phyloP scores from a whole-genome alignment of 2,888 invertebrate genomes.

The Patella ulyssiponensis region DNA sequence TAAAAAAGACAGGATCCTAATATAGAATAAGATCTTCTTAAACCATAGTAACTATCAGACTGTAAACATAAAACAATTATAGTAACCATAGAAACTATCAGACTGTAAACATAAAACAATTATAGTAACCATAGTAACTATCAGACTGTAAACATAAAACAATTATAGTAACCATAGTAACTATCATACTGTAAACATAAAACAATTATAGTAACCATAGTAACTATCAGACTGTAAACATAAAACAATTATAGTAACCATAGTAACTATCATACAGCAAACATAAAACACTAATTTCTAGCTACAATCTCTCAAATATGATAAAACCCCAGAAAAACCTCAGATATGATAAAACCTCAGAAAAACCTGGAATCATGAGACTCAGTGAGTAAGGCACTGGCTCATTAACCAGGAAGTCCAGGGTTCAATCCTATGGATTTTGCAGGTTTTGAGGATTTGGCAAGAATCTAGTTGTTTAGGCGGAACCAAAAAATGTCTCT shows the following conservation, averaged over 20 bases:
- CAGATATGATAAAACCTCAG: background rate
- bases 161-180: conserved; percentile 11
- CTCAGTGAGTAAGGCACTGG: background rate
- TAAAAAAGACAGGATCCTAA: conserved; percentile 74
- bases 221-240: background rate
- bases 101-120: conserved; percentile 4
- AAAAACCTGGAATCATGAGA: background rate
- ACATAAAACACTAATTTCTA: background rate
- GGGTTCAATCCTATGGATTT: too few species aligned
- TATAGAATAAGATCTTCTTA: conserved; percentile 82
- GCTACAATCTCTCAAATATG: background rate
- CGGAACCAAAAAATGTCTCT: too few species aligned
- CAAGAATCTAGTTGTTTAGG: too few species aligned
- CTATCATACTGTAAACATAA: background rate
- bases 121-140: conserved; percentile 11
- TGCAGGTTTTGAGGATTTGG: too few species aligned
- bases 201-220: background rate
- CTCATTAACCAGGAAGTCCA: too few species aligned
- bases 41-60: conserved; percentile 77
- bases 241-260: too few species aligned
- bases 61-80: conserved; percentile 5
- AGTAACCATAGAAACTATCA: conserved; percentile 9
- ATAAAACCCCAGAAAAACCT: background rate
- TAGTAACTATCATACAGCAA: background rate
- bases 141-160: background rate